These are phyloP conservation scores for Bombus soroeensis DNA, from an alignment of 1,140 invertebrate genomes.

Conservation along the genomic window DNA sequence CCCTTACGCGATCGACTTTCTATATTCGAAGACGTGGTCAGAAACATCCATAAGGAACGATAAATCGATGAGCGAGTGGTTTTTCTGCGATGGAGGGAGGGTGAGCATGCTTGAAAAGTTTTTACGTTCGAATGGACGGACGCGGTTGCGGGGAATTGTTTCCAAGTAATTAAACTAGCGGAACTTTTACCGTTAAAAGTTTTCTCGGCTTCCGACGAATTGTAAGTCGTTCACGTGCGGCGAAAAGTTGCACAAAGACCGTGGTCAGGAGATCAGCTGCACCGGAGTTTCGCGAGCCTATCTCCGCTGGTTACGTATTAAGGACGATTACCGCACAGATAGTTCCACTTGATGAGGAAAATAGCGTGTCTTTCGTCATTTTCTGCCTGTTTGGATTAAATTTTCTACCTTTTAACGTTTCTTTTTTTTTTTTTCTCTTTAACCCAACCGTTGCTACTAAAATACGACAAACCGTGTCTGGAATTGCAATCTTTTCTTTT, in stretches of 20 bases:
- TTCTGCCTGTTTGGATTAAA: too few relatives aligned
- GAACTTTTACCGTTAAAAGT: conserved; percentile 81
- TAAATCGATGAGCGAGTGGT: conserved; percentile 33
- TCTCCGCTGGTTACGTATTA: background rate
- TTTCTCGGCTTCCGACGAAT: conserved; percentile 40
- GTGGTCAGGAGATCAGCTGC: conserved; percentile 62
- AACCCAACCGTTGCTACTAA: too few relatives aligned
- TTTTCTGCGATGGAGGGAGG: background rate
- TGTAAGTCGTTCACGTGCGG: conserved; percentile 69
- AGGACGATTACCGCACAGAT: background rate
- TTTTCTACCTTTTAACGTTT: too few relatives aligned
- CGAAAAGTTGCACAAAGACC: conserved; percentile 65
- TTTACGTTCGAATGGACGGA: background rate
- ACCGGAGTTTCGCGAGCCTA: background rate
- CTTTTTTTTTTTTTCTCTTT: too few relatives aligned
- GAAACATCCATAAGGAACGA: background rate
- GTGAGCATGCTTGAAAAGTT: conserved; percentile 20
- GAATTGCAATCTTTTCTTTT: background rate
- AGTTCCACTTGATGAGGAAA: background rate
- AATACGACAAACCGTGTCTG: background rate
- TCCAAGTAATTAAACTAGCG: conserved; percentile 82
- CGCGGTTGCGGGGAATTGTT: conserved; percentile 75
- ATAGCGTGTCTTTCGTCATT: background rate
- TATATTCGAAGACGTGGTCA: background rate
- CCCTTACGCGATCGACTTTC: too few relatives aligned